phyloP scores from a whole-genome alignment of 2,888 invertebrate species.

The Ochlodes sylvanus region DNA sequence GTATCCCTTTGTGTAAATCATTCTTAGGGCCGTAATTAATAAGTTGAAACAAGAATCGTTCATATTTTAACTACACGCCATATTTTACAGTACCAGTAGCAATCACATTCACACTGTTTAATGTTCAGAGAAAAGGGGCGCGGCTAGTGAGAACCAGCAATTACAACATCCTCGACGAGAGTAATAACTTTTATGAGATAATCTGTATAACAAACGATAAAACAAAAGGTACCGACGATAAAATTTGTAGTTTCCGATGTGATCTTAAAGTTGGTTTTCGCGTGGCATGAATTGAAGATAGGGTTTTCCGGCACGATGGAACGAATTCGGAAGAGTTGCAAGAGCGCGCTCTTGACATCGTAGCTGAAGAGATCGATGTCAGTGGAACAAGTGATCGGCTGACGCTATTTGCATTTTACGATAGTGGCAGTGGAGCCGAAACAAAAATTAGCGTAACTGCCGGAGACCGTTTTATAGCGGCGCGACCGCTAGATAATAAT shows the following conservation, averaged over 20 bases:
- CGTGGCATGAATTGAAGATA: not conserved
- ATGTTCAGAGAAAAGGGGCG: slow-evolving; percentile 33
- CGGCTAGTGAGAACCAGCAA: slow-evolving; percentile 37
- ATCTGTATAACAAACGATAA: slow-evolving; percentile 32
- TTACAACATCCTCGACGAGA: slow-evolving; percentile 37
- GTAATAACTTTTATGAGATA: slow-evolving; percentile 39
- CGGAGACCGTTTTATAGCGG: slow-evolving; percentile 35
- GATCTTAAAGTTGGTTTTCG: slow-evolving; percentile 9
- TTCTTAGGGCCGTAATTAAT: not conserved
- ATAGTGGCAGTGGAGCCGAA: slow-evolving; percentile 16
- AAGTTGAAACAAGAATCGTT: slow-evolving; percentile 18
- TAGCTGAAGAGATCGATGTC: slow-evolving; percentile 38
- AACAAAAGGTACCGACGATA: not conserved
- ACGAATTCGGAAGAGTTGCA: slow-evolving; percentile 35
- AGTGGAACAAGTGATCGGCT: slow-evolving; percentile 38
- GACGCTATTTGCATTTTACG: slow-evolving; percentile 37
- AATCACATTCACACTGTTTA: slow-evolving; percentile 32
- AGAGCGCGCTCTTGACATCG: slow-evolving; percentile 37
- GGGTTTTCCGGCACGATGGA: not conserved
- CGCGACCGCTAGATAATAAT: slow-evolving; percentile 17
- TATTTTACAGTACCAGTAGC: slow-evolving; percentile 35
- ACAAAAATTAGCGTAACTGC: slow-evolving; percentile 37
- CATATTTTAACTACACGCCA: slow-evolving; percentile 25
- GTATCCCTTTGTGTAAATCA: not conserved
- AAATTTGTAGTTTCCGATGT: not conserved